Conservation (phyloP, 2,113 vertebrate species). For the Sturnira hondurensis region DNA sequence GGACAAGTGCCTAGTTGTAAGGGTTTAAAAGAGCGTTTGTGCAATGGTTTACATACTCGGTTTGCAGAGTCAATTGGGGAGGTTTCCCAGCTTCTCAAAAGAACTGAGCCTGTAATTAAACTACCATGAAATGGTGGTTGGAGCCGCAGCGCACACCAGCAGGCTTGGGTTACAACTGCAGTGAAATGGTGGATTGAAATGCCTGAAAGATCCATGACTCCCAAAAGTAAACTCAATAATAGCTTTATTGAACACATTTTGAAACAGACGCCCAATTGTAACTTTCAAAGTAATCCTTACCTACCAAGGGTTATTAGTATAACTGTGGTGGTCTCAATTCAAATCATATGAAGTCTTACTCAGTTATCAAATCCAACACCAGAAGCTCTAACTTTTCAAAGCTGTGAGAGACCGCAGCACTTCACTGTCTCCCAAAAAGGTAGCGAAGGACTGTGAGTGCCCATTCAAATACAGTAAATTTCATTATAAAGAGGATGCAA, state of each 20-base stretch:
- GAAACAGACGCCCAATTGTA: not conserved
- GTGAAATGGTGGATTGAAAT: conserved; percentile 42
- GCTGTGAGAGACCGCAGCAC: not conserved
- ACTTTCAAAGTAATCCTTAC: conserved; percentile 33
- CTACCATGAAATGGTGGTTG: conserved; percentile 50
- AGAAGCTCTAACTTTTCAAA: conserved; percentile 19
- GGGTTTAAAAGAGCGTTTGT: conserved; percentile 49
- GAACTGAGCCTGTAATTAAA: conserved; percentile 52
- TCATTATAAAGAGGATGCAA: not conserved
- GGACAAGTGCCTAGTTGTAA: conserved; percentile 43
- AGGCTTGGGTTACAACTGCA: conserved; percentile 39
- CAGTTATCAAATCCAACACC: not conserved
- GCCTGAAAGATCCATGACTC: not conserved
- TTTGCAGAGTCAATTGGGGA: conserved; percentile 54
- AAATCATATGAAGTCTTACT: not conserved
- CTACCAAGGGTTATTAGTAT: not conserved
- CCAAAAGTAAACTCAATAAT: not conserved
- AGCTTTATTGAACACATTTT: not conserved
- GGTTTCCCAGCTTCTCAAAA: conserved; percentile 52
- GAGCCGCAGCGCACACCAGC: not conserved
- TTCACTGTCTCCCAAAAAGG: not conserved
- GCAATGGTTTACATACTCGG: conserved; percentile 58
- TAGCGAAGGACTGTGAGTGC: not conserved
- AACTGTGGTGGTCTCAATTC: not conserved
- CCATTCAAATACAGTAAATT: not conserved